Percentiles rank a stretch among this genome's conserved stretches.
These are phyloP conservation scores for Stramonita haemastoma DNA, from an alignment of 2,888 invertebrate genomes.

Conservation along the genomic window DNA sequence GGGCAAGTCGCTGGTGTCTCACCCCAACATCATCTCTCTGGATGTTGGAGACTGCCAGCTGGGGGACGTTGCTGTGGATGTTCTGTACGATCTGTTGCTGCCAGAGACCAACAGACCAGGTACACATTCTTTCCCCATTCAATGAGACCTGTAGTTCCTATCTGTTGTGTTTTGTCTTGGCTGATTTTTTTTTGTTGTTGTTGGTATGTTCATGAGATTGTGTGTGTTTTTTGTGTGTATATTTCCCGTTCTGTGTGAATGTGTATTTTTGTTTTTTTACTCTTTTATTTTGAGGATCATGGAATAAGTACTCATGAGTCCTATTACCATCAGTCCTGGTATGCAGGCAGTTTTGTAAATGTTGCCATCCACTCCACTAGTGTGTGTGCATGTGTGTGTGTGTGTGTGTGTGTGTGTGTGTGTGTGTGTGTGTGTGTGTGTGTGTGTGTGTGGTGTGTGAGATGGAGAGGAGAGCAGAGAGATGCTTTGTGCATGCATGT, in stretches of 20 bases:
- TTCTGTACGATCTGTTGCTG: conserved; percentile 60
- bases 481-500: no score
- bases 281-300: no score
- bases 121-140: conserved; percentile 36
- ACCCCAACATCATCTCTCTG: conserved; percentile 66
- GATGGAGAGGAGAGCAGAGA: no score
- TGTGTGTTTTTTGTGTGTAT: not conserved
- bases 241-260: not conserved
- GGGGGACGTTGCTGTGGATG: conserved; percentile 64
- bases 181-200: not conserved
- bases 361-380: no score
- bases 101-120: conserved; percentile 62
- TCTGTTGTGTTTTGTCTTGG: not conserved
- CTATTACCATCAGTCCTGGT: no score
- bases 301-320: no score
- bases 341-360: no score
- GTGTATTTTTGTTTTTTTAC: not conserved
- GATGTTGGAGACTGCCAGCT: conserved; percentile 72
- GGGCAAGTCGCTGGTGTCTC: conserved; percentile 57
- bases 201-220: not conserved
- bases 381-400: no score
- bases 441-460: no score
- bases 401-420: no score
- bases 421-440: no score
- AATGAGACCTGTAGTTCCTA: not conserved